Conservation (phyloP, 2,113 vertebrate species). For the Myotis brandtii region DNA sequence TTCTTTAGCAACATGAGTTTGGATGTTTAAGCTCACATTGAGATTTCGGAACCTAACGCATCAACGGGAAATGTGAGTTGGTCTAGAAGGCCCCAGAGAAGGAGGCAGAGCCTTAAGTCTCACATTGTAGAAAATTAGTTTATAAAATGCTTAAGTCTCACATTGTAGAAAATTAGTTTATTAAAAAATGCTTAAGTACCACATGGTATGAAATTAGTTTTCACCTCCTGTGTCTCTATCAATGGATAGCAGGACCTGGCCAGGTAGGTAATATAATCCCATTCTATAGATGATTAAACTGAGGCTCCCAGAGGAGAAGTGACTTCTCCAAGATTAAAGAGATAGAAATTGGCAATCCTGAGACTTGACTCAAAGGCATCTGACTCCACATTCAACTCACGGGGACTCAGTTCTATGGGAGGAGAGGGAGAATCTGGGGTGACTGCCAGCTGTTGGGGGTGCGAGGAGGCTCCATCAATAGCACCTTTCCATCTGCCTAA, state of each 20-base stretch:
- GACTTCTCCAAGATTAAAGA: neutral
- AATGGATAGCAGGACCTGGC: neutral
- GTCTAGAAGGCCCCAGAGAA: neutral
- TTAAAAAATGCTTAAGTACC: neutral
- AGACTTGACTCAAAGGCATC: neutral
- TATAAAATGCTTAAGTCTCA: neutral
- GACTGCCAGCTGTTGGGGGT: neutral
- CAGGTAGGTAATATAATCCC: neutral
- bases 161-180: neutral
- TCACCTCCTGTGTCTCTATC: neutral
- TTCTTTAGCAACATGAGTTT: constrained; percentile 45
- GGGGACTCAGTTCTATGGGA: neutral
- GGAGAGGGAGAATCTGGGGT: neutral
- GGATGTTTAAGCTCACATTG: constrained; percentile 37
- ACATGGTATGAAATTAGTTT: neutral
- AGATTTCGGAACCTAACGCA: constrained; percentile 54
- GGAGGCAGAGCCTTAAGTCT: neutral
- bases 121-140: neutral
- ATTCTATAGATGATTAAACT: neutral
- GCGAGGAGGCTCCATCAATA: neutral
- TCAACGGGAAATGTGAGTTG: neutral
- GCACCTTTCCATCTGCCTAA: neutral
- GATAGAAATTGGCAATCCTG: neutral
- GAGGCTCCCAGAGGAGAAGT: neutral
- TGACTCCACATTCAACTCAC: neutral